Conservation (phyloP, 2,888 invertebrate species). For the Scaeva pyrastri region DNA sequence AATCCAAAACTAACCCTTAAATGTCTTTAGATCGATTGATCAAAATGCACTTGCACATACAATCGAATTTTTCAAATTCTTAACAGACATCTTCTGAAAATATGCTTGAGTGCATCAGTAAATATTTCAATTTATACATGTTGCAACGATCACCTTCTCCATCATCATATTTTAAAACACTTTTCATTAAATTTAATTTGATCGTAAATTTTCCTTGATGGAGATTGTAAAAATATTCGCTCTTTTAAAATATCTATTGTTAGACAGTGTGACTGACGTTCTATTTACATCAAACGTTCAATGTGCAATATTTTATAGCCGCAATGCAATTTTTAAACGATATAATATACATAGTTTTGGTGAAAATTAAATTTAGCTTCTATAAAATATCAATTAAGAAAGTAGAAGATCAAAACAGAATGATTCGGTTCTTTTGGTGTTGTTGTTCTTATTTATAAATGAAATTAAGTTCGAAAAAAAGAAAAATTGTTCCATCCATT, state of each 20-base stretch:
- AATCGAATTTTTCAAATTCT: neutral
- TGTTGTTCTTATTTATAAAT: neutral
- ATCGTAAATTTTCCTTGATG: constrained; percentile 52
- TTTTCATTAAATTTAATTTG: constrained; percentile 56
- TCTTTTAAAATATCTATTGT: constrained; percentile 9
- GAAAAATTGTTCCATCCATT: constrained; percentile 44
- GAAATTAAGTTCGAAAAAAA: constrained; percentile 2
- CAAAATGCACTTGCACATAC: too few species aligned
- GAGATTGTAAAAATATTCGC: constrained; percentile 1
- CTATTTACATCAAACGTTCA: constrained; percentile 57
- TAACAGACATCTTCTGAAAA: neutral
- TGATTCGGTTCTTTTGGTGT: constrained; percentile 21
- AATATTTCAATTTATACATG: constrained; percentile 7
- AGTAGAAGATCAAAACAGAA: constrained; percentile 37
- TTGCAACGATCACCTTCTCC: constrained; percentile 18
- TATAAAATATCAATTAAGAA: constrained; percentile 19
- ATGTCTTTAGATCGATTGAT: too few species aligned
- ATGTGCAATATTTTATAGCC: constrained; percentile 47
- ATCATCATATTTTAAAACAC: constrained; percentile 26
- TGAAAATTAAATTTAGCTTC: constrained; percentile 35
- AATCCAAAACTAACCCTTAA: too few species aligned
- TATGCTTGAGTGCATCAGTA: neutral
- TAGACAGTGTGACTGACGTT: constrained; percentile 48
- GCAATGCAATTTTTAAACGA: neutral
- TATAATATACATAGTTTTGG: constrained; percentile 49